phyloP scores from a whole-genome alignment of 2,797 vertebrate species.

The Anguilla obscura region DNA sequence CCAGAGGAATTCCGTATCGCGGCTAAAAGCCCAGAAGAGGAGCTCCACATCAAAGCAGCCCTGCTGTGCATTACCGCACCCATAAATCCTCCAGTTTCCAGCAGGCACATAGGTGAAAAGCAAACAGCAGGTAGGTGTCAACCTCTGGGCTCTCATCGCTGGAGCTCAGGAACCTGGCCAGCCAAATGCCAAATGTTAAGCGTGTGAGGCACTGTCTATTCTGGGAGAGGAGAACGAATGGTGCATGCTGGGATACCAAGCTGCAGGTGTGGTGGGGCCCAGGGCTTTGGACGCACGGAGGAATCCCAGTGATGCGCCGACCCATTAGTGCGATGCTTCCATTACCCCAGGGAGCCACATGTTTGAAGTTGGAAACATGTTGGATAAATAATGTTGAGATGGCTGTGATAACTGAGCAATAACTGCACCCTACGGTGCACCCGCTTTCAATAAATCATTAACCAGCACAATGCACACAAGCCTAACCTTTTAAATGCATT shows the following conservation, averaged over 20 bases:
- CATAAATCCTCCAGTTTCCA: not conserved
- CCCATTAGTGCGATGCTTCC: not conserved
- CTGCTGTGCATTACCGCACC: not conserved
- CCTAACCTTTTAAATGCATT: not conserved
- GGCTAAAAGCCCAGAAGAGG: slow-evolving; percentile 19
- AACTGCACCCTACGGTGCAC: not conserved
- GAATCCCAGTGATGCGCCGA: slow-evolving; percentile 2
- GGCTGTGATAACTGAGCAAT: not conserved
- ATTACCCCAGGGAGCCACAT: not conserved
- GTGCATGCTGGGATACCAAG: not conserved
- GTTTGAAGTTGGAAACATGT: slow-evolving; percentile 1
- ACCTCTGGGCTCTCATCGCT: not conserved
- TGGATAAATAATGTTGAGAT: not conserved
- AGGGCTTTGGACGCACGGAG: not conserved
- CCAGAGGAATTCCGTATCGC: slow-evolving; percentile 6
- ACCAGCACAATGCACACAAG: not conserved
- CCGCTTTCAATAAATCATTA: not conserved
- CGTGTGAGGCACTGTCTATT: slow-evolving; percentile 10
- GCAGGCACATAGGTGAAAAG: slow-evolving; percentile 13
- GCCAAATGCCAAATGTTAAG: not conserved
- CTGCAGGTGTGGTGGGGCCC: not conserved
- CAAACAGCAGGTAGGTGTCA: slow-evolving; percentile 25
- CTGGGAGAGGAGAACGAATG: not conserved
- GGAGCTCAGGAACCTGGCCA: not conserved
- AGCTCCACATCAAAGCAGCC: slow-evolving; percentile 2